Conservation (phyloP, 2,113 vertebrate genomes). For the Lontra canadensis region DNA sequence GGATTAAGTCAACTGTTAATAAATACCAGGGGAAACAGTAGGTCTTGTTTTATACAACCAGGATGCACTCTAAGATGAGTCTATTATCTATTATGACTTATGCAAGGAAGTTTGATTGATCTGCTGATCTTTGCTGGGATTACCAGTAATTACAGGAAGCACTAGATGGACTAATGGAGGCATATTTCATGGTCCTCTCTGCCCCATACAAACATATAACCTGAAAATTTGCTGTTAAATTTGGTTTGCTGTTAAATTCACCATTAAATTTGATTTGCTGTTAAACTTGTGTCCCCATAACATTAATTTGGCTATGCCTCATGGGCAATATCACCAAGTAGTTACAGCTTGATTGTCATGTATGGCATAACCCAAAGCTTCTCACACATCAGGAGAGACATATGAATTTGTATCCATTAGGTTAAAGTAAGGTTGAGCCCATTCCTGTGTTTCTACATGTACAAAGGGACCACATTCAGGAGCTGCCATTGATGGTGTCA, state of each 20-base stretch:
- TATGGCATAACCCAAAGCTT: not conserved
- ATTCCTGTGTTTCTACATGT: not conserved
- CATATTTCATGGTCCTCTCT: not conserved
- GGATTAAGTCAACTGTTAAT: not conserved
- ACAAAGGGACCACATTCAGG: not conserved
- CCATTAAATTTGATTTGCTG: not conserved
- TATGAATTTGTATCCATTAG: not conserved
- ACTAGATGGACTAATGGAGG: not conserved
- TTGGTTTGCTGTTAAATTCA: not conserved
- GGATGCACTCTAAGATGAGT: not conserved
- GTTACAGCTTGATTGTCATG: not conserved
- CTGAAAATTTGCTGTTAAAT: not conserved
- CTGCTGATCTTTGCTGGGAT: not conserved
- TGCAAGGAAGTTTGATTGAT: not conserved
- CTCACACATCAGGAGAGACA: not conserved
- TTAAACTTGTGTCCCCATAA: not conserved
- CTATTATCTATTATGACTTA: not conserved
- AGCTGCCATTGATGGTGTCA: not conserved
- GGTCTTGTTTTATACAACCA: not conserved
- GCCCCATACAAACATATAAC: not conserved
- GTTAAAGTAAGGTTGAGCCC: not conserved
- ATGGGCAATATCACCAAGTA: not conserved
- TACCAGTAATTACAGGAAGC: not conserved
- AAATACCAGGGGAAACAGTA: not conserved
- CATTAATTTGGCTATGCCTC: not conserved